Evolutionary conservation across 2,888 invertebrate species (phyloP), one percentile per base, ranked within the genome.

Genomic region (Oligia latruncula): DNA sequence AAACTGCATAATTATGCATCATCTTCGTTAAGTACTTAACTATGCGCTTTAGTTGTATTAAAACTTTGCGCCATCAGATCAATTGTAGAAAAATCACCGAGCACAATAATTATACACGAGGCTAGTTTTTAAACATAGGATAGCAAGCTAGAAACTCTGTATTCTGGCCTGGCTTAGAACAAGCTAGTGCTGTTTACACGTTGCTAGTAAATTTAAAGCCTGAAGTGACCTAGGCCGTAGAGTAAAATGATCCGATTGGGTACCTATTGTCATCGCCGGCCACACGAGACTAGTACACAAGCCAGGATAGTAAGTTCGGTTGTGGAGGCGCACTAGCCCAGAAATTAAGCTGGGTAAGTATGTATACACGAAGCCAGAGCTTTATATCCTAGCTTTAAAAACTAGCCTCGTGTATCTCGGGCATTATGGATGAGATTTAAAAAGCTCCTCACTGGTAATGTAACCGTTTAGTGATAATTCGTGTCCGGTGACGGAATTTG

Each of bases 401-500:
- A 40, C 40, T 40, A 40, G 40, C 40, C 0, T 40, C 40, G 40
- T 40, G 40, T 40, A 40, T 40, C 40, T 40, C 40, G 40, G 4
- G 40, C 40, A 40, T 40, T 40, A 46, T 11, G 46, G 65, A 29
- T 80, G 64, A 71, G 66, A 75, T 84, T 88, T 60, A 77, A 81
- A 78, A 58, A 81, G 70, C 70, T 62, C 23, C 43, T 60, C 23
- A 71, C 73, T 66, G 58, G 52, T 40, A 49, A 66, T 52, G 66
- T 55, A 68, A 46, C 71, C 60, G 70, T 84, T 81, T 75, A 77
- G 84, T 85, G 82, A 86, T 86, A 87, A 91, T 88, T 88, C 78
- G 89, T 90, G 89, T 90, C 87, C 82, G 86, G 89, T 92, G 89
- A 90, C 91, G 89, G 91, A 92, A 93, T 93, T 89, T 83, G 78